Base-by-base conservation (phyloP, 2,797 vertebrate genomes). In the Enteromius trimaculatus region DNA sequence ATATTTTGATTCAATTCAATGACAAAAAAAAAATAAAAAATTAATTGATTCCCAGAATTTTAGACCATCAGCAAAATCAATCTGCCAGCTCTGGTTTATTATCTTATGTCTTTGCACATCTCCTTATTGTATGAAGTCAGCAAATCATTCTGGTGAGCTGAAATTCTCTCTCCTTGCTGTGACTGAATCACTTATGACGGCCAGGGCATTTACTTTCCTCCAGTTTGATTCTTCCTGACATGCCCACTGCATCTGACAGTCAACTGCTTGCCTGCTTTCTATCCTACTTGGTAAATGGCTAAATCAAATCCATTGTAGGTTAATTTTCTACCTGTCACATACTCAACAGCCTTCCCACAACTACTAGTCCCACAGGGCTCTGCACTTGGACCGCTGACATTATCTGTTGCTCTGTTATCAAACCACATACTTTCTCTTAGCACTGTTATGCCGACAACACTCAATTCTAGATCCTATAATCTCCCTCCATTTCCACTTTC, bases 271-370 rank as follows among this genome's bases (percentile, higher is more conserved):
- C 44, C 19, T 53, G 11, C 21, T 53, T 66, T 37, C 17, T 23
- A 49, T 53, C 77, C 19, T 66, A 79, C 53, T 76, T 42, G n/a
- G 53, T 14, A 39, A 39, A 23, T 31, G 6, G 23, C 19, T 14
- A 68, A 68, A 79, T 53, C 4, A 47, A 79, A 19, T 66, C 26
- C 49, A 23, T 14, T 37, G 17, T 6, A 65, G 2, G 21, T 51
- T 19, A 9, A 68, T 39, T 60, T 77, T 60, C 74, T 23, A 23
- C 62, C 16, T 4, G 26, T 51, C 6, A 17, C n/a, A 29, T 79
- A 64, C 55, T n/a, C 17, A 47, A 17, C 75, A 26, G 26, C 14
- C 10, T 87, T 88, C 87, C 89, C 77, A 79, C 88, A 87, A 55
- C 89, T 37, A 64, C 89, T 68, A 51, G 26, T 79, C 31, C 62